Evolutionary conservation across 2,888 invertebrate species (phyloP).

Genomic region (Micoletzkya japonica): DNA sequence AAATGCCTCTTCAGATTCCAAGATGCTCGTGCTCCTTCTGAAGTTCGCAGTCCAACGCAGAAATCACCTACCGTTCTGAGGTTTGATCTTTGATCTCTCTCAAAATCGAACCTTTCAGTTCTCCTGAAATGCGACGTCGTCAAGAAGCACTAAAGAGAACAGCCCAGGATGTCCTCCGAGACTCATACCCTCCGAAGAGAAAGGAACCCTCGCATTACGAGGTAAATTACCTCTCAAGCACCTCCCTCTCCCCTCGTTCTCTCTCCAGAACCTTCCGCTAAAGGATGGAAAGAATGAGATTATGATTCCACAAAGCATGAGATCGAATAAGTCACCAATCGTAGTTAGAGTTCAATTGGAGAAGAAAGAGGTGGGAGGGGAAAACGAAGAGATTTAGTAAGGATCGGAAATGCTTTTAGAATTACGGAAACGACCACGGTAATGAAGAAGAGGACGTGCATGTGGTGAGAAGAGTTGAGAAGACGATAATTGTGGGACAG

Average conservation of each 20-base stretch:
- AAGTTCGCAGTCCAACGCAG: too few species aligned
- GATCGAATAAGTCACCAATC: conserved; percentile 19
- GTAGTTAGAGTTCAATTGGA: conserved; percentile 16
- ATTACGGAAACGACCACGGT: too few species aligned
- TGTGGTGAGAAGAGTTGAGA: too few species aligned
- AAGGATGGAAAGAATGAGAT: conserved; percentile 3
- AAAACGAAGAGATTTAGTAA: too few species aligned
- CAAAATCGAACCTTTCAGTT: not conserved
- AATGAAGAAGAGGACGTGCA: too few species aligned
- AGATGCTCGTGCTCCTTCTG: too few species aligned
- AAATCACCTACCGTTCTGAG: too few species aligned
- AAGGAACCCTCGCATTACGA: conserved; percentile 17
- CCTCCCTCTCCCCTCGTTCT: not conserved
- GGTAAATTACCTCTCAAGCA: too few species aligned
- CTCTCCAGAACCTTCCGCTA: conserved; percentile 18
- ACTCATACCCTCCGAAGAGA: conserved; percentile 16
- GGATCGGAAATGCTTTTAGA: too few species aligned
- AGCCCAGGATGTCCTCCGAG: conserved; percentile 9
- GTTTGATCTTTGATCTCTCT: too few species aligned
- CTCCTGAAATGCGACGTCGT: conserved; percentile 20
- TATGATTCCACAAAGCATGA: conserved; percentile 20
- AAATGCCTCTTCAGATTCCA: too few species aligned
- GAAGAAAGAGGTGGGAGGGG: conserved; percentile 16
- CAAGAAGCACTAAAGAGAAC: not conserved
- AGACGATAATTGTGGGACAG: too few species aligned